A percentile compares a stretch with the other conserved stretches of the same genome.
Evolutionary conservation across 2,113 vertebrate genomes (phyloP).

Genomic region (Corydoras maculifer): DNA sequence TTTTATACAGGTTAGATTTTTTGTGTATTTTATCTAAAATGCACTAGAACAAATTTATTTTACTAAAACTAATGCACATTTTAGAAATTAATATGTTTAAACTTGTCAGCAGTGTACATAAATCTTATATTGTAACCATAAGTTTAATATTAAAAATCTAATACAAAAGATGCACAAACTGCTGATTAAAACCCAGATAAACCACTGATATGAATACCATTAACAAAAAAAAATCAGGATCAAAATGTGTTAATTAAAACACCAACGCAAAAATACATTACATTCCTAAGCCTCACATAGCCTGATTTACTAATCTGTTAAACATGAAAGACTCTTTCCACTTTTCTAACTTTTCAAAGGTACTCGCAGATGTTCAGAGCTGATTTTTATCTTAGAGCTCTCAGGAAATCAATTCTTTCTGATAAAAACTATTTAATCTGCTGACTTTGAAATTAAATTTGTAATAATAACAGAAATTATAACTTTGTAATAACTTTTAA

Average conservation of each 20-base stretch:
- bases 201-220: too few species aligned
- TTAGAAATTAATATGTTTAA: too few species aligned
- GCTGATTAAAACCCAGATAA: too few species aligned
- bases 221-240: too few species aligned
- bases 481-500: not conserved
- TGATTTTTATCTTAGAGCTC: conserved; percentile 7
- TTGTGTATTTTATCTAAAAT: not conserved
- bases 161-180: too few species aligned
- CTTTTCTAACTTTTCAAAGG: conserved; percentile 16
- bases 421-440: conserved; percentile 16
- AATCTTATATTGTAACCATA: too few species aligned
- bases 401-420: conserved; percentile 12
- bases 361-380: conserved; percentile 4
- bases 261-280: not conserved
- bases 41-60: too few species aligned
- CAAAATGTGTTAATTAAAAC: not conserved
- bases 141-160: too few species aligned
- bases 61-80: too few species aligned
- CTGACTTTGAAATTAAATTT: not conserved
- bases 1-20: not conserved
- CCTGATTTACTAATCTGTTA: not conserved
- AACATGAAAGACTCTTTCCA: not conserved
- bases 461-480: not conserved
- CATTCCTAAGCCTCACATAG: not conserved
- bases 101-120: too few species aligned